Base-by-base conservation (phyloP, 23 tunicate genomes). In the Halocynthia roretzi region DNA sequence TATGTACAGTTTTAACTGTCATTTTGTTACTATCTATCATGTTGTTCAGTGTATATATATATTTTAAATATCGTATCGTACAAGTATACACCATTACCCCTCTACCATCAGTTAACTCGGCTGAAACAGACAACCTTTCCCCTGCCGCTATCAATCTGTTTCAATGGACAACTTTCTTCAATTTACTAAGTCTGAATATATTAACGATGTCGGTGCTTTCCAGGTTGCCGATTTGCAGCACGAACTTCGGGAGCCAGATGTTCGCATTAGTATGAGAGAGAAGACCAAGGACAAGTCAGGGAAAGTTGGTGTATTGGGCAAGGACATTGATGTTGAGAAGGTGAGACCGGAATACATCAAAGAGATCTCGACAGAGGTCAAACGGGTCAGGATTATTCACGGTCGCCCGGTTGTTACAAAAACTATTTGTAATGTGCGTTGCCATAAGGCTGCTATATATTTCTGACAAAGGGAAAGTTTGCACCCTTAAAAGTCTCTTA, bases 321-420 rank as follows among this genome's bases (percentile, higher is more conserved):
- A 74, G 56, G 78, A 74, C 14, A 67, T 83, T 54, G 68, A 83
- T 15, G 81, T 83, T 48, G 87, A 83, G 40, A 77, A 83, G 87
- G 87, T 83, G 82, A 83, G 87, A 54, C 80, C 87, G 6, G 83
- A 76, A 50, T 51, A 80, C 22, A 80, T 83, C 52, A 76, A 83
- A 58, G 87, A 83, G 60, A 77, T 83, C 52, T 62, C 70, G 14
- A 83, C 87, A 8, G 87, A 53, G 40, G 87, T 83, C 63, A 83
- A 83, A 68, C 54, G 82, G 49, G 87, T 83, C 51, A 70, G 67
- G 66, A 65, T 83, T 57, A 60, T 83, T 15, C 63, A 56, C 54
- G 87, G 87, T 8, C 65, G 56, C n/a, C 77, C 81, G n/a, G 67
- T 83, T 54, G 62, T 80, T 8, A 83, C 87, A 19, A 83, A 83